Base-by-base conservation (phyloP, 2,113 vertebrate species). In the Crocuta crocuta region DNA sequence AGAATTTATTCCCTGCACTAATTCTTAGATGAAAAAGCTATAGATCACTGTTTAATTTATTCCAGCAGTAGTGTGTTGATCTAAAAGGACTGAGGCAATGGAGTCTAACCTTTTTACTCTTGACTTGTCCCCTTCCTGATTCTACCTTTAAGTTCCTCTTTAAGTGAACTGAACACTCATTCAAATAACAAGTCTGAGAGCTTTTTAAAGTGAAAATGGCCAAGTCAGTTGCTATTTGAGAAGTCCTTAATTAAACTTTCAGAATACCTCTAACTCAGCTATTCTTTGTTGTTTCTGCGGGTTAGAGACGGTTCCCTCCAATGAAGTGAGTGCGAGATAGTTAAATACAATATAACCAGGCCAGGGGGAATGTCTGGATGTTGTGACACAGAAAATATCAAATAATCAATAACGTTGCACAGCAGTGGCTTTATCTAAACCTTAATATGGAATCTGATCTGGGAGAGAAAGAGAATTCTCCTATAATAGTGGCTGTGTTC, bases 1-100 rank as follows among this genome's bases (percentile, higher is more conserved):
- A 81, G 70, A 23, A 85, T 78, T 68, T 96, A 61, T 96, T 73
- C 53, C 71, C 58, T 97, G 61, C 48, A 78, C 35, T 90, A 92
- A 96, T 94, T 96, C 71, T 50, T n/a, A 58, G 48, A 97, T 73
- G 39, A 93, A 81, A 84, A 55, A 50, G 16, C 23, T 83, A 82
- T 68, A 68, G 26, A 78, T 45, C 28, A 13, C 71, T 96, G 61
- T 89, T 91, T 89, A 53, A 81, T 81, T 55, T 66, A 95, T 79
- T 97, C 43, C 55, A 92, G 55, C 10, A 13, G 71, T 10, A 71
- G 17, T 19, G 4, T 71, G 65, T 71, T 33, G 43, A 35, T 65
- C 48, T 89, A 85, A 97, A 93, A 97, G 73, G 43, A 24, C 7
- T 78, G 45, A 90, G 23, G 33, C 26, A 78, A 88, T 35, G 7